phyloP scores from a whole-genome alignment of 2,888 invertebrate genomes.

The Petrolisthes manimaculis region DNA sequence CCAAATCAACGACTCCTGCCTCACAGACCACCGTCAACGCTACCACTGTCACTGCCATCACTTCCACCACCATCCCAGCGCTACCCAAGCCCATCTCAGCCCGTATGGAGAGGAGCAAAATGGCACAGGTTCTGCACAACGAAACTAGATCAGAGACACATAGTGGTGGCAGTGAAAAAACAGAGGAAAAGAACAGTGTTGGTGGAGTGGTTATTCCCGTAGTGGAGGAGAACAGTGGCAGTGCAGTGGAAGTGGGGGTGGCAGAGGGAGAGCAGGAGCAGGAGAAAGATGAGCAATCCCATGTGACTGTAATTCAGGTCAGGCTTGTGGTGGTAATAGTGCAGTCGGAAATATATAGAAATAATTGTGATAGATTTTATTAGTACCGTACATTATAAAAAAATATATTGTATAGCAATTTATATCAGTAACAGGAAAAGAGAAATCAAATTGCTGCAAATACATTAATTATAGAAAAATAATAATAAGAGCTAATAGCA shows the following conservation, averaged over 20 bases:
- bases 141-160: neutral
- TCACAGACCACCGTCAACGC: neutral
- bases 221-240: constrained; percentile 4
- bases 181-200: neutral
- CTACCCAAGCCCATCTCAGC: constrained; percentile 61
- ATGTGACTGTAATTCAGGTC: constrained; percentile 47
- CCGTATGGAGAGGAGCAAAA: constrained; percentile 44
- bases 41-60: neutral
- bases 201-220: neutral
- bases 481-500: no score
- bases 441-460: no score
- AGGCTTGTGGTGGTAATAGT: neutral
- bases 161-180: neutral
- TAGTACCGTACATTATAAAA: no score
- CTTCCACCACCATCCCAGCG: constrained; percentile 35
- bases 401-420: no score
- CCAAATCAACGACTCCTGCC: no score
- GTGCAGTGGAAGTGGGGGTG: neutral
- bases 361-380: no score
- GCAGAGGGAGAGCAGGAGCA: constrained; percentile 29
- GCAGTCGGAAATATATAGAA: neutral
- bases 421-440: no score
- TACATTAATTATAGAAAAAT: no score
- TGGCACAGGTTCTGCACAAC: constrained; percentile 15
- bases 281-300: constrained; percentile 35